These are phyloP conservation scores for Gasterosteus aculeatus DNA, from an alignment of 2,113 vertebrate genomes.

Conservation along the genomic window DNA sequence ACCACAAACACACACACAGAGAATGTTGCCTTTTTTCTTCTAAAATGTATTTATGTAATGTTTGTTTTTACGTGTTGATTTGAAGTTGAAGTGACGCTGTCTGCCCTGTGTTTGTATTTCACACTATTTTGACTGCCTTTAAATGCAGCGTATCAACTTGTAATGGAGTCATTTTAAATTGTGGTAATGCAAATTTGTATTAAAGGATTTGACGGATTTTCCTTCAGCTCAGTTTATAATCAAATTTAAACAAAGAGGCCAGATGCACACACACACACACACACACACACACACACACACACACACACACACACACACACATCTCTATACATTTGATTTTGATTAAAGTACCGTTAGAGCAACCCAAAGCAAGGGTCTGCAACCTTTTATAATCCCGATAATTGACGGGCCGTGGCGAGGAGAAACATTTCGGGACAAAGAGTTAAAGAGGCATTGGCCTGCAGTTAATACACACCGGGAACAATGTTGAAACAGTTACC, in stretches of 20 bases:
- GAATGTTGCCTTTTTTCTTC: neutral
- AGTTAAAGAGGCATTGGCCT: conserved; percentile 55
- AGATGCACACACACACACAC: neutral
- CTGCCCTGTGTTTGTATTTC: neutral
- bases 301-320: conserved; percentile 3
- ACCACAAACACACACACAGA: neutral
- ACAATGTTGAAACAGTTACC: conserved; percentile 69
- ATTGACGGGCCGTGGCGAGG: conserved; percentile 42
- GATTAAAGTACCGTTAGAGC: conserved; percentile 44
- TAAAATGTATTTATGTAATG: neutral
- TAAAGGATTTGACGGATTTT: conserved; percentile 12
- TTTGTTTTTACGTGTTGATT: neutral
- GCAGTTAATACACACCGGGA: conserved; percentile 55
- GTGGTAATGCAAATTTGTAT: conserved; percentile 1
- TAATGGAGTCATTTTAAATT: neutral
- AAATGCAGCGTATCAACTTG: neutral
- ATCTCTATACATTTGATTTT: conserved; percentile 41
- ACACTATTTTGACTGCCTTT: neutral
- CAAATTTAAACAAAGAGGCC: conserved; percentile 21
- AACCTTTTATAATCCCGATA: conserved; percentile 38
- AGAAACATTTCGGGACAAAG: conserved; percentile 46
- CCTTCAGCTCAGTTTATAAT: conserved; percentile 27
- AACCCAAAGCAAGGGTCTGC: conserved; percentile 45
- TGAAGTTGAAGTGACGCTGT: neutral
- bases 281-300: conserved; percentile 4